Percentiles rank a stretch among this genome's conserved stretches.
These are phyloP conservation scores for Agelastica alni DNA, from an alignment of 2,888 invertebrate species.

Conservation along the genomic window DNA sequence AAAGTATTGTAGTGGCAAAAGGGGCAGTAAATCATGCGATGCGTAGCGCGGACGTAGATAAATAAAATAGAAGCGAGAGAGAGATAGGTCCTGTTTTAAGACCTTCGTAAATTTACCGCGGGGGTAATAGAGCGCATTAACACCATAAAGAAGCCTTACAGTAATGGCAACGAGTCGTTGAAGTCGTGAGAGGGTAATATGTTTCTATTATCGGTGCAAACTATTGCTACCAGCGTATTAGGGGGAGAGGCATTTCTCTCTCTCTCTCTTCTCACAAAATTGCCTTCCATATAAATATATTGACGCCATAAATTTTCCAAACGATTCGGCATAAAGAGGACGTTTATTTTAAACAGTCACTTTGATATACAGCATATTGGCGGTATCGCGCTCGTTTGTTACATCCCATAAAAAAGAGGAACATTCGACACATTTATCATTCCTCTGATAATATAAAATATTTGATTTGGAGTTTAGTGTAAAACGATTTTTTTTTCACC, in stretches of 20 bases:
- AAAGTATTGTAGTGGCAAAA: constrained; percentile 27
- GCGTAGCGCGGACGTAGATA: constrained; percentile 42
- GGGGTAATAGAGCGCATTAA: constrained; percentile 57
- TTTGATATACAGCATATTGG: constrained; percentile 50
- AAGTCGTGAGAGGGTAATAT: constrained; percentile 58
- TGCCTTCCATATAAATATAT: constrained; percentile 60
- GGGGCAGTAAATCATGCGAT: constrained; percentile 28
- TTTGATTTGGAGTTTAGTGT: constrained; percentile 17
- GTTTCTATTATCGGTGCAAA: constrained; percentile 59
- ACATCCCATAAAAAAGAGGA: constrained; percentile 35
- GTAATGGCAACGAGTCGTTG: constrained; percentile 57
- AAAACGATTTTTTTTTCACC: constrained; percentile 15
- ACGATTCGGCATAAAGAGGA: constrained; percentile 57
- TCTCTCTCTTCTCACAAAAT: constrained; percentile 55
- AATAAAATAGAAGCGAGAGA: too few species aligned
- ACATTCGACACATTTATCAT: constrained; percentile 41
- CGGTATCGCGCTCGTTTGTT: constrained; percentile 30
- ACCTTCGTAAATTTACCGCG: constrained; percentile 51
- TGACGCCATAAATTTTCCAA: constrained; percentile 57
- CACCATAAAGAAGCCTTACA: constrained; percentile 58
- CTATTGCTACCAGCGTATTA: constrained; percentile 52
- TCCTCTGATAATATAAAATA: constrained; percentile 22
- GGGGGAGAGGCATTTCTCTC: constrained; percentile 49
- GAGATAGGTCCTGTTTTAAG: constrained; percentile 49
- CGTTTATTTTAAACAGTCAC: constrained; percentile 55